Evolutionary conservation across 2,888 invertebrate genomes (phyloP).

Genomic region (Acholoe squamosa): DNA sequence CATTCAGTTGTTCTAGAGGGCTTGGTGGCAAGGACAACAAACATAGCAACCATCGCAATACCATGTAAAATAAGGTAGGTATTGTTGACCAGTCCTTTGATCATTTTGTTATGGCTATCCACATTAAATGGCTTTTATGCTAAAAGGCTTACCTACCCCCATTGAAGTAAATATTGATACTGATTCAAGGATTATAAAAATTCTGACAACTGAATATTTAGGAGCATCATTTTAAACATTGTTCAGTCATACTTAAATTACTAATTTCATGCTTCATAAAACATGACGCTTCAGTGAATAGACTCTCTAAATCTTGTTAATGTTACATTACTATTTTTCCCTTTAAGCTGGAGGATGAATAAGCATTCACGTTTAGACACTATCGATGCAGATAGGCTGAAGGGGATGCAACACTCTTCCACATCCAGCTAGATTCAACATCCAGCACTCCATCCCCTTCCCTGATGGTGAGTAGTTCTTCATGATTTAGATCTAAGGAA

Average conservation of each 20-base stretch:
- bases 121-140: no score
- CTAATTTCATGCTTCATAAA: no score
- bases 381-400: conserved; percentile 94
- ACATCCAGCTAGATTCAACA: conserved; percentile 91
- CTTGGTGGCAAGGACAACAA: conserved; percentile 95
- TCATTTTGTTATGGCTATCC: no score
- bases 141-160: no score
- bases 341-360: conserved; percentile 93
- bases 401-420: conserved; percentile 96
- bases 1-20: conserved; percentile 88
- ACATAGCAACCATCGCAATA: conserved; percentile 91
- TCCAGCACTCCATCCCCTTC: conserved; percentile 85
- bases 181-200: no score
- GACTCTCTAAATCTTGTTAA: no score
- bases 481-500: not conserved
- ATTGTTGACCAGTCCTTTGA: no score
- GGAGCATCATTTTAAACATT: no score
- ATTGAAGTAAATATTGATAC: no score
- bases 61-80: conserved; percentile 96
- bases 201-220: no score
- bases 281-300: no score
- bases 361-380: conserved; percentile 90
- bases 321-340: not conserved
- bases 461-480: conserved; percentile 77
- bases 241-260: no score